A percentile compares a stretch with the other conserved stretches of the same genome.
These are phyloP conservation scores for Notospermus geniculatus DNA, from an alignment of 1,140 invertebrate genomes.

Conservation along the genomic window DNA sequence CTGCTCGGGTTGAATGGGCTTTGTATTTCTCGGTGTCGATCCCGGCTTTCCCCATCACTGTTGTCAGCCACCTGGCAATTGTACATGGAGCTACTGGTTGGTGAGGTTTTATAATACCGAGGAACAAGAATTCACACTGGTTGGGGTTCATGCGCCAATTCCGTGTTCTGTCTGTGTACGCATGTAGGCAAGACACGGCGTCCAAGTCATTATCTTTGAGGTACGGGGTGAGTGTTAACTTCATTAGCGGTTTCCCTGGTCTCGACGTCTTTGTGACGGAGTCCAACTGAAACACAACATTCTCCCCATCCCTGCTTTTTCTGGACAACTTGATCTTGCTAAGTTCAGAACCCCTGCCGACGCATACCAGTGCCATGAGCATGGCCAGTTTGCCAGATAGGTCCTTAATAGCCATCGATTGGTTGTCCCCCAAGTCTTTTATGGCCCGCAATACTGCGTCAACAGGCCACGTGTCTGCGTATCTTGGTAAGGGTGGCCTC, in stretches of 20 bases:
- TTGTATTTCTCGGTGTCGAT: neutral
- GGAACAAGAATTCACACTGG: neutral
- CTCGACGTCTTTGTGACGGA: conserved; percentile 6
- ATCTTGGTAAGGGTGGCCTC: conserved; percentile 15
- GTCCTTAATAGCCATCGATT: neutral
- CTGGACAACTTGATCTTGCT: neutral
- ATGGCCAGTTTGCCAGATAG: neutral
- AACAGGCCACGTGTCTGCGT: conserved; percentile 9
- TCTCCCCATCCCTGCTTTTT: neutral
- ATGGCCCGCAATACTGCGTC: neutral
- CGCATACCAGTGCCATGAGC: neutral
- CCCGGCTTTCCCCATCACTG: neutral
- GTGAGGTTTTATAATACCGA: neutral
- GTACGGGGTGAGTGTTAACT: conserved; percentile 3
- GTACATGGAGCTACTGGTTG: neutral
- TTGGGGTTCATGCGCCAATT: neutral
- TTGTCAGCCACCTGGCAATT: conserved; percentile 6
- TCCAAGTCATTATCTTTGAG: neutral
- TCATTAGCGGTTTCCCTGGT: neutral
- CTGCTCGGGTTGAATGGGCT: neutral
- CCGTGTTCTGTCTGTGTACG: neutral
- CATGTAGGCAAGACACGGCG: neutral
- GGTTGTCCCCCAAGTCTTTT: neutral
- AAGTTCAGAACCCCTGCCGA: neutral
- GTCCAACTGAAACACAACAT: conserved; percentile 4